Conservation (phyloP, 53 echinoderm and acorn worm genomes). For the Paracentrotus lividus region DNA sequence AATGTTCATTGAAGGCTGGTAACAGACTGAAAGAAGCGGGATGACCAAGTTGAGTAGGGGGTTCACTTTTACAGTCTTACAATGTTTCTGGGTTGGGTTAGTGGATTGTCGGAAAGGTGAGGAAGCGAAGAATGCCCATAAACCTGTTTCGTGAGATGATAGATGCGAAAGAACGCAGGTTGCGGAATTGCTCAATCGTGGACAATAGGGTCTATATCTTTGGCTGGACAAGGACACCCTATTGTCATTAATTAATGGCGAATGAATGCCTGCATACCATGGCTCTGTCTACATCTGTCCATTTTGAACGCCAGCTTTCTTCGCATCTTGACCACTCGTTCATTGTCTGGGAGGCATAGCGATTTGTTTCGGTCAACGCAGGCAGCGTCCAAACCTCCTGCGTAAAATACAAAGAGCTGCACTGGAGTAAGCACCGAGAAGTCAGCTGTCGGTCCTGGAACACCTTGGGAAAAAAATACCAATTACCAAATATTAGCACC, state of each 20-base stretch:
- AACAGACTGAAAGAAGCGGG: neutral
- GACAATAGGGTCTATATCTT: constrained; percentile 50
- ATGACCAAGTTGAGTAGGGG: constrained; percentile 14
- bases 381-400: neutral
- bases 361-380: neutral
- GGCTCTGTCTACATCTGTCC: neutral
- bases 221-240: constrained; percentile 32
- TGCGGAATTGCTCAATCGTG: neutral
- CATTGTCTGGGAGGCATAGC: neutral
- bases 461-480: no score
- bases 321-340: neutral
- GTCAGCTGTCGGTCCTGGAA: neutral
- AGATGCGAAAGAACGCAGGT: neutral
- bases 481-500: no score
- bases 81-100: neutral
- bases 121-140: neutral
- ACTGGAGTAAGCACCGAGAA: neutral
- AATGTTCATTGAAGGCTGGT: neutral
- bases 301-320: neutral
- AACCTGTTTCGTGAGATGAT: neutral
- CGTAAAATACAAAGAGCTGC: neutral
- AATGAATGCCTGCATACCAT: neutral
- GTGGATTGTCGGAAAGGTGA: neutral
- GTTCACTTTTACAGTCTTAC: neutral
- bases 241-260: constrained; percentile 22